Base-by-base conservation (phyloP, 2,797 vertebrate genomes). In the Spondyliosoma cantharus region DNA sequence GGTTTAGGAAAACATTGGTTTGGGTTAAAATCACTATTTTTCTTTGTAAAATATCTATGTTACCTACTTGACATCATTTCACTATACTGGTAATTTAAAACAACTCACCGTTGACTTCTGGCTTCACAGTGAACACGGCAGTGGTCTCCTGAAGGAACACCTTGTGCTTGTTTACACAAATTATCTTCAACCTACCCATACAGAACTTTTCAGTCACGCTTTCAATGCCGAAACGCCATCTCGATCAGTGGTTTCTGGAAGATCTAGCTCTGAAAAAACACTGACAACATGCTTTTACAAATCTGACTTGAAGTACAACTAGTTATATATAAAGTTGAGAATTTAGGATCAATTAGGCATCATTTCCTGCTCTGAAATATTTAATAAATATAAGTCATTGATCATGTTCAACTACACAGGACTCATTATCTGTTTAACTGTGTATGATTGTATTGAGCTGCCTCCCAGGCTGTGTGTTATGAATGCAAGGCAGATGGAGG, bases 371-470 rank as follows among this genome's bases (percentile, higher is more conserved):
- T 45, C 20, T 17, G 43, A 58, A 11, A 37, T 66, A 22, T 52
- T 11, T 46, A 45, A 81, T 67, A 22, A 71, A 76, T 61, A 49
- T 29, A 20, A 66, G 50, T 42, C 45, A 66, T 62, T 76, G 24
- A 83, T 78, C 68, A 72, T 62, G 3, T 65, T 50, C 45, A 60
- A 4, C 19, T 64, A 27, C 80, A 73, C 57, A 50, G 42, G 22
- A 70, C 56, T 52, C 20, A 49, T 76, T 78, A 65, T 77, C 16
- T 76, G 15, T 42, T 75, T 37, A 65, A 49, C 57, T 19, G 72
- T 45, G 27, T 24, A 20, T 43, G 48, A 13, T 42, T 66, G 46
- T 27, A 20, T 27, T 52, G 19, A 77, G 75, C 49, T 13, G 42
- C 45, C 49, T 66, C 53, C 25, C 53, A 6, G 45, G 70, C 60